Conservation (phyloP, 2,113 vertebrate genomes). For the Antennarius striatus region DNA sequence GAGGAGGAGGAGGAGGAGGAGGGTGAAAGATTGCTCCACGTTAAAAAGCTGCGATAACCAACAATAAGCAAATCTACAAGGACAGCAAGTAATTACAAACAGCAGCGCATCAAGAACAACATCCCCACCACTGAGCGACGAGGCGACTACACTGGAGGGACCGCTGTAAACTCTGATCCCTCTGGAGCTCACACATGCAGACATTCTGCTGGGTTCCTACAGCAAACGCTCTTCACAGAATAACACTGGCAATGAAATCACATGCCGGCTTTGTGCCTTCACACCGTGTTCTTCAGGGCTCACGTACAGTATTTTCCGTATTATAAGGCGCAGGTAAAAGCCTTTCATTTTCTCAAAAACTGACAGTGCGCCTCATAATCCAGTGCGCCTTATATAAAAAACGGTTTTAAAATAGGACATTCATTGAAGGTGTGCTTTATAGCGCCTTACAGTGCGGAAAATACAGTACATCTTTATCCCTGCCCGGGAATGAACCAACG, state of each 20-base stretch:
- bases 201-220: conserved; percentile 52
- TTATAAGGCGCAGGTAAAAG: no score
- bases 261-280: conserved; percentile 60
- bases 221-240: conserved; percentile 64
- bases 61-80: conserved; percentile 12
- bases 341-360: no score
- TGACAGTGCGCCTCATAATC: no score
- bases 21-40: conserved; percentile 33
- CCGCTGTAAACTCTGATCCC: conserved; percentile 44
- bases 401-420: no score
- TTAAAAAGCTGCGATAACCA: conserved; percentile 37
- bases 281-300: conserved; percentile 56
- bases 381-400: no score
- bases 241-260: conserved; percentile 66
- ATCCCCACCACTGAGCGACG: conserved; percentile 59
- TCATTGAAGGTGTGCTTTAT: no score
- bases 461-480: conserved; percentile 38
- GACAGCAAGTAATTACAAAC: conserved; percentile 43
- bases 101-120: conserved; percentile 62
- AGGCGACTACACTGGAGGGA: conserved; percentile 53
- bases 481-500: conserved; percentile 58
- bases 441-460: no score
- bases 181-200: conserved; percentile 69
- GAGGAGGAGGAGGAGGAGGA: conserved; percentile 30
- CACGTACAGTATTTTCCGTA: conserved; percentile 27